Base-by-base conservation (phyloP, 2,113 vertebrate genomes). In the Oncorhynchus kisutch region DNA sequence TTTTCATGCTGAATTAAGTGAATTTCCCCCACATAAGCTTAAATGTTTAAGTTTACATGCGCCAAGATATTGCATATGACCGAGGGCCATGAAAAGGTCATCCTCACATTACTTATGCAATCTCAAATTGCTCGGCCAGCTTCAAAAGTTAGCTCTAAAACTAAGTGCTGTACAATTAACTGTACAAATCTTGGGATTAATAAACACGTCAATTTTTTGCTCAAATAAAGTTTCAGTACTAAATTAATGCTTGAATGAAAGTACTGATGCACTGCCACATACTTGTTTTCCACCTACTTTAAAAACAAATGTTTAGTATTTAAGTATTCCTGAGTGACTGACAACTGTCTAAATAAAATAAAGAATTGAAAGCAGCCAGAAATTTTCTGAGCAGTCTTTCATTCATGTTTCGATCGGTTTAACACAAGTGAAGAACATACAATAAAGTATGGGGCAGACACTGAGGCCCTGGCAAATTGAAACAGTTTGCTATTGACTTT, bases 1-100 rank as follows among this genome's bases (percentile, higher is more conserved):
- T 65, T 89, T 91, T 88, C 91, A 92, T 93, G 92, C 91, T 89
- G 83, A 93, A 88, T 82, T 80, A 93, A 78, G 90, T 90, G 92
- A 86, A 82, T 93, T 91, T 81, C 89, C 90, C 92, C 94, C 90
- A 88, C 84, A 83, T 86, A 87, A 9, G 90, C 84, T 76, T 85
- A 84, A 66, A 85, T 82, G 84, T 87, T 74, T 64, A 70, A 48
- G 72, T 76, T 85, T 84, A 79, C 90, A 90, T 89, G 86, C 80
- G 85, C 87, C 87, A 84, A 81, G 71, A 81, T 82, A 82, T 90
- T 93, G 91, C 91, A 92, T 92, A 90, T 88, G 85, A 88, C 80
- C 84, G 39, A 20, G 82, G 85, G 81, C 78, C 80, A 64, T 75
- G 74, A 18, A 71, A 81, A 60, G 82, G 74, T 87, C 81, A 76